These are phyloP conservation scores for Ceyx cyanopectus DNA, from an alignment of 2,113 vertebrate species.

Conservation along the genomic window DNA sequence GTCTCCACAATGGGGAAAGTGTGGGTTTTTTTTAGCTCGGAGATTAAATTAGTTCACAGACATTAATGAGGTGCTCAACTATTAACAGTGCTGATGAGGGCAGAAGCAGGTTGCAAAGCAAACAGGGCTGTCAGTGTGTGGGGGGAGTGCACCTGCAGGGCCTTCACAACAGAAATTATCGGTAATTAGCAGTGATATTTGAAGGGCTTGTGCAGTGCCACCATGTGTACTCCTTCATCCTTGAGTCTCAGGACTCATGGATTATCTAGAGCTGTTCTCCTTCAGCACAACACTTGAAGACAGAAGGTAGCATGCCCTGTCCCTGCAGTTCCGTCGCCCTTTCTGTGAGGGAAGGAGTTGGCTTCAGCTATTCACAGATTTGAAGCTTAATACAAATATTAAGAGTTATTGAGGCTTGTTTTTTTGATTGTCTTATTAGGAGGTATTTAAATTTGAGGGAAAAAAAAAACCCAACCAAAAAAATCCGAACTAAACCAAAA, in stretches of 20 bases:
- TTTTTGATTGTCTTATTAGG: neutral
- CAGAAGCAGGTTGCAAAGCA: neutral
- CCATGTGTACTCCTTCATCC: accelerated
- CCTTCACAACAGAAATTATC: accelerated
- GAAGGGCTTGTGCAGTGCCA: neutral
- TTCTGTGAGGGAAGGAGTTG: neutral
- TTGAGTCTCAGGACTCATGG: neutral
- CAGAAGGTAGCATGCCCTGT: neutral
- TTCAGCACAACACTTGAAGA: neutral
- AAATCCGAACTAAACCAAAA: too few relatives aligned
- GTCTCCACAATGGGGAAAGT: neutral
- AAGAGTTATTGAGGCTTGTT: neutral
- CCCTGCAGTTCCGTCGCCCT: neutral
- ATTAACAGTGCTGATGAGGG: neutral
- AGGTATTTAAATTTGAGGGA: neutral
- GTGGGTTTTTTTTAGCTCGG: neutral
- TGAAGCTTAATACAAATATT: neutral
- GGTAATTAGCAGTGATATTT: neutral
- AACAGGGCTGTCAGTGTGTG: neutral
- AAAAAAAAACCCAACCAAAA: neutral
- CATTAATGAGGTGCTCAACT: neutral
- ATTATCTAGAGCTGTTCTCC: neutral
- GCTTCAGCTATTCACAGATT: neutral
- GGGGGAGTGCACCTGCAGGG: neutral
- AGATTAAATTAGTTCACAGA: neutral